A percentile compares a stretch with the other conserved stretches of the same genome.
phyloP scores from a whole-genome alignment of 2,797 vertebrate species.

The Phataginus tricuspis region DNA sequence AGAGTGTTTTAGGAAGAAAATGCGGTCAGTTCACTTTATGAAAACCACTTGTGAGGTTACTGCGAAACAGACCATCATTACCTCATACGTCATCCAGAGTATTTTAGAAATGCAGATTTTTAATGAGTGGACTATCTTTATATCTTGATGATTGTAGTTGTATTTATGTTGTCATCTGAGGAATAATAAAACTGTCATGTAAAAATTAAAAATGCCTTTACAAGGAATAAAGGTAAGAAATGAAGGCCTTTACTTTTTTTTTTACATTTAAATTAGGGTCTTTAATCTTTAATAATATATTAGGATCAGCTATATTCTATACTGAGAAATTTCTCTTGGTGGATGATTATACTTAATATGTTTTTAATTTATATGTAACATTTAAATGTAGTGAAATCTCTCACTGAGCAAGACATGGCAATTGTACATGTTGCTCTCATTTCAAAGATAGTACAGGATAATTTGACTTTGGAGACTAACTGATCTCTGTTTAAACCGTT shows the following conservation, averaged over 20 bases:
- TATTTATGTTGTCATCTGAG: neutral
- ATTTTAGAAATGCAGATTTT: constrained; percentile 9
- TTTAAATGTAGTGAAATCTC: constrained; percentile 24
- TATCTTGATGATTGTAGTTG: neutral
- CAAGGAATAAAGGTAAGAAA: constrained; percentile 39
- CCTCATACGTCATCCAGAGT: neutral
- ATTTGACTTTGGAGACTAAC: neutral
- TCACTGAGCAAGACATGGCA: neutral
- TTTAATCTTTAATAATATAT: constrained; percentile 29
- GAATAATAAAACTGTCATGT: constrained; percentile 13
- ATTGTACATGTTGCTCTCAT: neutral
- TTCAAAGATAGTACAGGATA: neutral
- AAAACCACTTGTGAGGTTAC: neutral
- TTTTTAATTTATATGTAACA: constrained; percentile 20
- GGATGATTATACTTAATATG: neutral
- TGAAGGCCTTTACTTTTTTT: neutral
- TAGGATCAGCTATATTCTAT: constrained; percentile 19
- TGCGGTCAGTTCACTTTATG: neutral
- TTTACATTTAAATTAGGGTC: neutral
- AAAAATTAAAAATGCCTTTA: constrained; percentile 35
- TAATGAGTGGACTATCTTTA: neutral
- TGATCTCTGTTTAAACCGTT: constrained; percentile 44
- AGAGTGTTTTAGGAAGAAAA: constrained; percentile 11
- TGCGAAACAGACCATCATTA: neutral
- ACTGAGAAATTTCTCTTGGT: constrained; percentile 42